A percentile compares a stretch with the other conserved stretches of the same genome.
phyloP scores from a whole-genome alignment of 2,797 vertebrate genomes.

The Etheostoma nigrum region DNA sequence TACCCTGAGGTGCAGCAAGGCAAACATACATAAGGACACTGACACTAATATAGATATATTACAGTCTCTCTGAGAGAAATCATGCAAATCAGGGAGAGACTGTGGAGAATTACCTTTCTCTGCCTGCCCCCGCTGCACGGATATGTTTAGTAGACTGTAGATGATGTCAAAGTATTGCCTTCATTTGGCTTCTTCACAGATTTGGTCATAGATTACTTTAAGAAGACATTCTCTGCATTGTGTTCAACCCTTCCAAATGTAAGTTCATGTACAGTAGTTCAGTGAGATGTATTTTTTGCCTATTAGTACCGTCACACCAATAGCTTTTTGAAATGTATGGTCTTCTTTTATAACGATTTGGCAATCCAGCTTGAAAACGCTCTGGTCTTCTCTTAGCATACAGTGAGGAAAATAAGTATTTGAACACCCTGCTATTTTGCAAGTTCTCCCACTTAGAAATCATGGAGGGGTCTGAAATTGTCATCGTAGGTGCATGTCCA shows the following conservation, averaged over 20 bases:
- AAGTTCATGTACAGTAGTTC: slow-evolving; percentile 10
- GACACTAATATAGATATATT: slow-evolving; percentile 80
- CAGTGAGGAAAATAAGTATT: too few species aligned
- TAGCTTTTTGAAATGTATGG: slow-evolving; percentile 9
- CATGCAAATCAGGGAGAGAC: slow-evolving; percentile 56
- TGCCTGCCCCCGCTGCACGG: slow-evolving; percentile 27
- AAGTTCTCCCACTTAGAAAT: too few species aligned
- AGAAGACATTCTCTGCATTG: slow-evolving; percentile 27
- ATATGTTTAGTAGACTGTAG: slow-evolving; percentile 33
- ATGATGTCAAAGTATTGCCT: slow-evolving; percentile 32
- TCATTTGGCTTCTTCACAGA: slow-evolving; percentile 31
- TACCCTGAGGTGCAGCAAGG: slow-evolving; percentile 52
- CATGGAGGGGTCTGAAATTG: too few species aligned
- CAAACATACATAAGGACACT: slow-evolving; percentile 49
- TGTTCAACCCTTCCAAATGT: slow-evolving; percentile 15
- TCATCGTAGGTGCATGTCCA: too few species aligned
- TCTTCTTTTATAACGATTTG: slow-evolving; percentile 25
- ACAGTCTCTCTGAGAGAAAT: slow-evolving; percentile 51
- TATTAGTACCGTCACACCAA: slow-evolving; percentile 32
- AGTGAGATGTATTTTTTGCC: slow-evolving; percentile 23
- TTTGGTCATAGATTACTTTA: slow-evolving; percentile 34
- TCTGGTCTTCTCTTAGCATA: slow-evolving; percentile 24
- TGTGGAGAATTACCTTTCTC: slow-evolving; percentile 40
- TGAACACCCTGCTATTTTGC: too few species aligned
- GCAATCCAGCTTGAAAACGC: slow-evolving; percentile 33